Conservation (phyloP, 23 tunicate genomes). For the Corella eumyota region DNA sequence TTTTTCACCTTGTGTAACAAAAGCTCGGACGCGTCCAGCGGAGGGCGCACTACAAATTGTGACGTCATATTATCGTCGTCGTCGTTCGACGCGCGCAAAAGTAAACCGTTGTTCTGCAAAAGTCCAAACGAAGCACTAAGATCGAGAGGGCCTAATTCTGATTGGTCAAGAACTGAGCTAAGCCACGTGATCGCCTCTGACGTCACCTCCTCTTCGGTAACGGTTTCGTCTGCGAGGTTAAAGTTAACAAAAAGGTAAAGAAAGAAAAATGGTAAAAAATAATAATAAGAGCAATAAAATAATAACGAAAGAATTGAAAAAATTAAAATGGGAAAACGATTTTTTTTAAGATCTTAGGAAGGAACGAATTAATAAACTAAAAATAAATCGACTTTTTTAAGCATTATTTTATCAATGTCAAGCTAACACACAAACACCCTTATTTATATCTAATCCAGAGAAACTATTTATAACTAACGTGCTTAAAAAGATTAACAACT, state of each 20-base stretch:
- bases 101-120: constrained; percentile 17
- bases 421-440: too few relatives aligned
- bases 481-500: too few relatives aligned
- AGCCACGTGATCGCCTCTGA: constrained; percentile 27
- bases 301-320: background rate
- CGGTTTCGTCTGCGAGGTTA: constrained; percentile 1
- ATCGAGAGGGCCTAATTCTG: background rate
- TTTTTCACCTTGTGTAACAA: constrained; percentile 5
- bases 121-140: constrained; percentile 23
- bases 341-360: too few relatives aligned
- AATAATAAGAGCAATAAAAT: background rate
- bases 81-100: background rate
- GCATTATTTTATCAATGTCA: too few relatives aligned
- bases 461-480: too few relatives aligned
- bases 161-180: background rate
- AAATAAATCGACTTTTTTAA: too few relatives aligned
- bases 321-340: too few relatives aligned
- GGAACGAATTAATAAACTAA: too few relatives aligned
- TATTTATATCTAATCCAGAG: too few relatives aligned
- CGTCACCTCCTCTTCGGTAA: constrained; percentile 21
- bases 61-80: background rate
- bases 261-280: background rate
- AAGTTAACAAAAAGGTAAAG: background rate
- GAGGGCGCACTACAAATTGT: constrained; percentile 6
- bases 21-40: constrained; percentile 8